These are phyloP conservation scores for pig (Sus scrofa) DNA, from an alignment of 2,113 vertebrate species.

Conservation along the genomic window T2T-Sscrofa CM000821.6:34246501-34247000, in stretches of 20 bases:
- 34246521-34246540: background rate
- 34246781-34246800: background rate
- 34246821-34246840: background rate
- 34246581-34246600: background rate
- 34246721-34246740: too few relatives aligned
- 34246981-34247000: background rate
- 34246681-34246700: too few relatives aligned
- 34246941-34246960: background rate
- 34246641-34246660: too few relatives aligned
- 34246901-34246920: background rate
- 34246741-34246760: too few relatives aligned
- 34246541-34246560: background rate
- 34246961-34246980: background rate
- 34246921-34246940: background rate
- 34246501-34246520: background rate
- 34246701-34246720: too few relatives aligned
- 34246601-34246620: background rate
- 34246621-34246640: background rate
- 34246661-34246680: too few relatives aligned
- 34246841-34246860: background rate
- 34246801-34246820: background rate
- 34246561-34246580: background rate
- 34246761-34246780: rapidly evolving
- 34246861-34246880: background rate
- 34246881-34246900: background rate